Percentiles rank a stretch among this genome's conserved stretches.
Evolutionary conservation across 2,888 invertebrate genomes (phyloP).

Genomic region (Molanna angustata): DNA sequence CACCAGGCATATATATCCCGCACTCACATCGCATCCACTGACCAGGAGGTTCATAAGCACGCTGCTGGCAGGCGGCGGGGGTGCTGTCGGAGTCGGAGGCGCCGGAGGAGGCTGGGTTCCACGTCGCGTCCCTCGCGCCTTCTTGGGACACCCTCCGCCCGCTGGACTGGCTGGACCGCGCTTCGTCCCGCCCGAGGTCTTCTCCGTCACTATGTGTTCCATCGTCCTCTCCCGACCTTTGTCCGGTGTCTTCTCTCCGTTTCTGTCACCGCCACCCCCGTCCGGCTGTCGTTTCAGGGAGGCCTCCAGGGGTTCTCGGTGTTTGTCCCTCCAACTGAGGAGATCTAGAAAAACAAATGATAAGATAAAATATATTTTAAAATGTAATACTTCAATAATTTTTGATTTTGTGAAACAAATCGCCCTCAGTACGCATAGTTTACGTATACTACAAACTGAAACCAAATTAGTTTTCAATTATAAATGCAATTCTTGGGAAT

Average conservation of each 20-base stretch:
- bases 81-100: conserved; percentile 44
- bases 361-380: too few relatives aligned
- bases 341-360: too few relatives aligned
- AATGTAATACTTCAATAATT: too few relatives aligned
- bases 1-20: conserved; percentile 86
- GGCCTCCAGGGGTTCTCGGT: conserved; percentile 9
- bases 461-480: too few relatives aligned
- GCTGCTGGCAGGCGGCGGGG: conserved; percentile 62
- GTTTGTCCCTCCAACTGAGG: conserved; percentile 17
- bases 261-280: conserved; percentile 3
- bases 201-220: conserved; percentile 4
- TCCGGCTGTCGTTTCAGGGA: conserved; percentile 12
- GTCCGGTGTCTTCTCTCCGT: conserved; percentile 4
- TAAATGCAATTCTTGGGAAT: too few relatives aligned
- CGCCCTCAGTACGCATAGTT: too few relatives aligned
- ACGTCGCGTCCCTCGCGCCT: conserved; percentile 42
- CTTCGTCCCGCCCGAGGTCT: conserved; percentile 37
- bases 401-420: too few relatives aligned
- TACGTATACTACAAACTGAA: too few relatives aligned
- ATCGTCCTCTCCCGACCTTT: conserved; percentile 34
- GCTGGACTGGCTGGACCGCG: conserved; percentile 29
- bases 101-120: conserved; percentile 47
- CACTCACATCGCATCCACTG: conserved; percentile 92
- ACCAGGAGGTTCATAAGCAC: conserved; percentile 94
- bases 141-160: conserved; percentile 38